A percentile compares a stretch with the other conserved stretches of the same genome.
These are phyloP conservation scores for Corynorhinus townsendii DNA, from an alignment of 2,113 vertebrate genomes.

Conservation along the genomic window DNA sequence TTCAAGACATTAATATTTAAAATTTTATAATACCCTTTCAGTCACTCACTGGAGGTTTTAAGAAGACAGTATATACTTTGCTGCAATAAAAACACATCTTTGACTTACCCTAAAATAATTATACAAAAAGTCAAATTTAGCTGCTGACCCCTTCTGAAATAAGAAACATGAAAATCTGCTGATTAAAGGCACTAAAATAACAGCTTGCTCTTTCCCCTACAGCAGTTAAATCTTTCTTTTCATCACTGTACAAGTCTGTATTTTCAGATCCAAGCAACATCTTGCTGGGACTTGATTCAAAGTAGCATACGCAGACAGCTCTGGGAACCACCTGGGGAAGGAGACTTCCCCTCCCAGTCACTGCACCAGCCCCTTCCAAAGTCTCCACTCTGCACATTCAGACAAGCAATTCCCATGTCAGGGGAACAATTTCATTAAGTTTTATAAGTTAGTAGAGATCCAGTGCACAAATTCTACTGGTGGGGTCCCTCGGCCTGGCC, in stretches of 20 bases:
- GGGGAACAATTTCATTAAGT: background rate
- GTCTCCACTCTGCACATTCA: background rate
- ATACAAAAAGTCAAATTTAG: background rate
- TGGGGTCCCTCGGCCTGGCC: too few species aligned
- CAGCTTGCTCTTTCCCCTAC: background rate
- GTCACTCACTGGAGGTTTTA: background rate
- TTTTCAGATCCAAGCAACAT: background rate
- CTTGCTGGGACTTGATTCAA: conserved; percentile 9
- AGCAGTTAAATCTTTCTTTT: background rate
- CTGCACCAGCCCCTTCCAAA: background rate
- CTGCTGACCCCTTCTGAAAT: conserved; percentile 8
- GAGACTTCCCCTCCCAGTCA: background rate
- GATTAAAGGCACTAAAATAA: background rate
- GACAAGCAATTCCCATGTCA: background rate
- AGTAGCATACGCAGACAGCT: background rate
- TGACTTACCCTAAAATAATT: conserved; percentile 6
- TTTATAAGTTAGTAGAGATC: background rate
- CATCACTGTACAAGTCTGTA: background rate
- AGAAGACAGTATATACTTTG: background rate
- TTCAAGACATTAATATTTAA: background rate
- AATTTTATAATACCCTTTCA: background rate
- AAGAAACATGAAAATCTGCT: background rate
- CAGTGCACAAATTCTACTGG: too few species aligned
- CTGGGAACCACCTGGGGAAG: background rate
- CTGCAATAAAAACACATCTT: background rate